Evolutionary conservation across 2,888 invertebrate genomes (phyloP), one percentile per base, ranked within the genome.

Genomic region (Leptothorax acervorum): DNA sequence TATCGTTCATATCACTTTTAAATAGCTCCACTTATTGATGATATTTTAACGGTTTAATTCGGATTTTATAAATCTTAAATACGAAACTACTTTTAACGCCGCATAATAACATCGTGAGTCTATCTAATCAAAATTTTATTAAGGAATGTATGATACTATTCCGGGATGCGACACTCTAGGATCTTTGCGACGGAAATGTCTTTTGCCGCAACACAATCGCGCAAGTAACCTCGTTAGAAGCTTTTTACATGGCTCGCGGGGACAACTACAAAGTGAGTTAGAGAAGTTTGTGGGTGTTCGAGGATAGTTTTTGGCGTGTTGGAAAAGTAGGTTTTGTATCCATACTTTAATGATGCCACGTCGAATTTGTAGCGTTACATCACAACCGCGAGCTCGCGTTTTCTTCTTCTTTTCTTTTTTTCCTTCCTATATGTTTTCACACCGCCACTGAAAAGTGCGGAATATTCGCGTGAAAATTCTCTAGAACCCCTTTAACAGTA

Each of bases 281-380:
- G 35, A 60, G 45, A 70, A 71, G 79, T 79, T 71, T 45, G 45
- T 23, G 70, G 35, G 35, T 60, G 57, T 79, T 79, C 42, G 45
- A 55, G 45, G 9, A 35, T 48, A 70, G 79, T 79, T 71, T 60
- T 57, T 23, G 2, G 45, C 60, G 12, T 60, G 48, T 60, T 35
- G n/a, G 48, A 23, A n/a, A 60, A 48, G 71, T 71, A 48, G 78
- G 45, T 70, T 70, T 71, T 48, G 42, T 60, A 70, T 79, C 35
- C 57, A 28, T 48, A 48, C 57, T 70, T 79, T 79, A 70, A 79
- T 45, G 79, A 12, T 35, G 45, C 15, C 79, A 48, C 57, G 57
- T 71, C 48, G 48, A 79, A 79, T 71, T 79, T 48, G 57, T 48
- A 60, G 23, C 45, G 45, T 12, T 57, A 35, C 57, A 39, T 70